Evolutionary conservation across 2,797 vertebrate genomes (phyloP).

Genomic region (Potorous gilbertii): DNA sequence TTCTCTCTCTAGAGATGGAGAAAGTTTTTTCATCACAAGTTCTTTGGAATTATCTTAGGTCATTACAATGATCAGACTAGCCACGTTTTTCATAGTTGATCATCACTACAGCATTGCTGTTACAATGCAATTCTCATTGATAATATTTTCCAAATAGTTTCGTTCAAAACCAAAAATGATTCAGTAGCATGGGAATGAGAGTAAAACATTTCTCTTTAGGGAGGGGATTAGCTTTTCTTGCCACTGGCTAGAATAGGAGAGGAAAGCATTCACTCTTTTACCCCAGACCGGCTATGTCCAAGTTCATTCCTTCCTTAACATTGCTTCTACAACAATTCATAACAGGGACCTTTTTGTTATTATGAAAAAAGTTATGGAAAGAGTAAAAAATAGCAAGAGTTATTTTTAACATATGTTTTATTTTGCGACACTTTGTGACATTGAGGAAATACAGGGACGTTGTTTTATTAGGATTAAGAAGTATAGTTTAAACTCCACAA

Average conservation of each 20-base stretch:
- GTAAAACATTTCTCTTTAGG: neutral
- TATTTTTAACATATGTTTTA: too few species aligned
- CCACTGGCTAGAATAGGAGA: neutral
- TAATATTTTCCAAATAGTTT: constrained; percentile 46
- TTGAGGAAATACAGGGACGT: too few species aligned
- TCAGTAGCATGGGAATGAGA: neutral
- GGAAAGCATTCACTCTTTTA: neutral
- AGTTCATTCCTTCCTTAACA: too few species aligned
- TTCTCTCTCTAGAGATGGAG: neutral
- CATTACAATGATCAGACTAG: neutral
- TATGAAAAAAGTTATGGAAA: too few species aligned
- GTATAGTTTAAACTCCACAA: too few species aligned
- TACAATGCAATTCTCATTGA: constrained; percentile 13
- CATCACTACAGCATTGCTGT: neutral
- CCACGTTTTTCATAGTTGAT: too few species aligned
- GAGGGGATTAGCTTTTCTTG: constrained; percentile 1
- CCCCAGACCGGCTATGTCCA: neutral
- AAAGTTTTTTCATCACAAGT: neutral
- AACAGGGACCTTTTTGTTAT: too few species aligned
- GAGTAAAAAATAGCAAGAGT: too few species aligned
- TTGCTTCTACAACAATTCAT: too few species aligned
- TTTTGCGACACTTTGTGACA: too few species aligned
- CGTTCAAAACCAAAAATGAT: neutral
- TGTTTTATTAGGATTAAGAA: too few species aligned
- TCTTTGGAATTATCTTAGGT: neutral